phyloP scores from a whole-genome alignment of 2,888 invertebrate genomes.

The Adela reaumurella region DNA sequence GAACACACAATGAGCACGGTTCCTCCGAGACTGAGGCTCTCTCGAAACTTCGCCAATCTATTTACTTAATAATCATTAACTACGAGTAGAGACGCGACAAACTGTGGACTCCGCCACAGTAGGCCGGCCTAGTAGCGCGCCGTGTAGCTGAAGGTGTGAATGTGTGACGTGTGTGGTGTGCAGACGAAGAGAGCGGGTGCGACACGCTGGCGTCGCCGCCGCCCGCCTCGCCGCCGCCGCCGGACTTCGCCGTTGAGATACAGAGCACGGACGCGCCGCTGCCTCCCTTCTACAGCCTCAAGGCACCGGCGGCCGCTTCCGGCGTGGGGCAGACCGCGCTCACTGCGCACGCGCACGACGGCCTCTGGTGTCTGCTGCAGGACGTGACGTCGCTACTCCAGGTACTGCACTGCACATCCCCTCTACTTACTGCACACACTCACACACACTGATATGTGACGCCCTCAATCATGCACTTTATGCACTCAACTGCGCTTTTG shows the following conservation, averaged over 20 bases:
- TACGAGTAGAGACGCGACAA: too few relatives aligned
- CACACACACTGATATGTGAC: too few relatives aligned
- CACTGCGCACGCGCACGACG: conserved; percentile 28
- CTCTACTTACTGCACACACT: too few relatives aligned
- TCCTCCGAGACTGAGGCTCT: too few relatives aligned
- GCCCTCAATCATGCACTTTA: too few relatives aligned
- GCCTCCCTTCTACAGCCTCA: conserved; percentile 74
- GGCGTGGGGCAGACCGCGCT: too few relatives aligned
- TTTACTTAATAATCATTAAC: too few relatives aligned
- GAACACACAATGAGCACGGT: too few relatives aligned
- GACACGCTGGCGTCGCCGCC: conserved; percentile 57
- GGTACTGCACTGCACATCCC: conserved; percentile 20
- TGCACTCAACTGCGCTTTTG: too few relatives aligned
- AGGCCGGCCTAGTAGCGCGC: too few relatives aligned
- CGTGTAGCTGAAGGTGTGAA: conserved; percentile 30
- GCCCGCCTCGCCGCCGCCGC: conserved; percentile 48
- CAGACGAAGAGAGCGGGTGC: conserved; percentile 48
- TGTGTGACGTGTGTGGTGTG: conserved; percentile 20
- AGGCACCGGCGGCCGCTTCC: conserved; percentile 41
- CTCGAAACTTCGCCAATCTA: too few relatives aligned
- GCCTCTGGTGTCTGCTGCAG: conserved; percentile 77
- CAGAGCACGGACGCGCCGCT: conserved; percentile 76
- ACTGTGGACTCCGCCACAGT: too few relatives aligned
- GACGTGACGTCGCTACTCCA: conserved; percentile 74
- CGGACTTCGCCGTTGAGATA: conserved; percentile 64